Percentiles rank a stretch among this genome's conserved stretches.
phyloP scores from a whole-genome alignment of 2,113 vertebrate genomes.

The Sinosuthora webbiana region DNA sequence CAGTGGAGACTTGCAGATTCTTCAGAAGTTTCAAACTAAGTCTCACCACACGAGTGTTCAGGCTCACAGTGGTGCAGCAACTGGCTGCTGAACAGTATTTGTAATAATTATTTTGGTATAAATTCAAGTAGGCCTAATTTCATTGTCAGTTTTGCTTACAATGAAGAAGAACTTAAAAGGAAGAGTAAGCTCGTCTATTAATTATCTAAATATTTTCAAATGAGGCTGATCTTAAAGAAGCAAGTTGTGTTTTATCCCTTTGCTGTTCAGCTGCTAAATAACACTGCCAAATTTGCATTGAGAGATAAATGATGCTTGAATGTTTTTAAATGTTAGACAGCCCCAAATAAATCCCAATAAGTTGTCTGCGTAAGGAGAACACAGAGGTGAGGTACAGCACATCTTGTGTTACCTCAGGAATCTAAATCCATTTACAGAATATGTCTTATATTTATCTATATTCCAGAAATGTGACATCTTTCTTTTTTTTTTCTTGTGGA shows the following conservation, averaged over 20 bases:
- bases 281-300: not conserved
- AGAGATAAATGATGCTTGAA: not conserved
- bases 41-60: accelerated
- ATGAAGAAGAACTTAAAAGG: not conserved
- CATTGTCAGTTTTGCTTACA: not conserved
- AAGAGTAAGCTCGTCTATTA: not conserved
- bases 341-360: not conserved
- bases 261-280: not conserved
- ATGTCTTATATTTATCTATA: not conserved
- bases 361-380: not conserved
- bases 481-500: not conserved
- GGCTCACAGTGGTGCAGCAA: not conserved
- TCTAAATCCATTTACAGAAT: not conserved
- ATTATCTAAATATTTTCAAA: not conserved
- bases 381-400: not conserved
- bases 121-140: not conserved
- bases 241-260: not conserved
- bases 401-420: not conserved
- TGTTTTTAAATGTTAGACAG: not conserved
- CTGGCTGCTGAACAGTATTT: not conserved
- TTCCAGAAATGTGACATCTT: not conserved
- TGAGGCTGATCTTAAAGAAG: not conserved
- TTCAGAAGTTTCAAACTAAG: not conserved
- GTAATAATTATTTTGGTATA: not conserved
- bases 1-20: not conserved